A percentile compares a stretch with the other conserved stretches of the same genome.
Evolutionary conservation across 2,113 vertebrate genomes (phyloP).

Genomic region (Alethe castanea): DNA sequence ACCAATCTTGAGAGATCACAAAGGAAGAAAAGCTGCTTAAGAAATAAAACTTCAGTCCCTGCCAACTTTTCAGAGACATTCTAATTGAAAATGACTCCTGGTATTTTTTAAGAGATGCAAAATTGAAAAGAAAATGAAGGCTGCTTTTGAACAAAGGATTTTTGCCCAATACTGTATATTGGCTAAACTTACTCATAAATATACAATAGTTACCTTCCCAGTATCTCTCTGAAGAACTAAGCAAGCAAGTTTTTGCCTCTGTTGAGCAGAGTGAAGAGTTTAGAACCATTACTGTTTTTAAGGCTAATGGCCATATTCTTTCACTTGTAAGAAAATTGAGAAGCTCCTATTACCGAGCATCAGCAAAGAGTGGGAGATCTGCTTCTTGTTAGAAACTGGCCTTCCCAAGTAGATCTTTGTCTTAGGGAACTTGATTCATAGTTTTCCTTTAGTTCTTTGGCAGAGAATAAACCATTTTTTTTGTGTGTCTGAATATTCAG

Average conservation of each 20-base stretch:
- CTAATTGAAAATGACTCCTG: constrained; percentile 57
- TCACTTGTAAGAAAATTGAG: background rate
- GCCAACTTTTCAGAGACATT: constrained; percentile 52
- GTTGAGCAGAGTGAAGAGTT: background rate
- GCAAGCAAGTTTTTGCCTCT: background rate
- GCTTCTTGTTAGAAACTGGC: background rate
- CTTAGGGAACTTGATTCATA: background rate
- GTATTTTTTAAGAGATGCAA: constrained; percentile 50
- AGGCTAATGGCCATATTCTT: background rate
- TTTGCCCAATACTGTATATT: constrained; percentile 6
- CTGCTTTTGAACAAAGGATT: constrained; percentile 47
- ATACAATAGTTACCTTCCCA: background rate
- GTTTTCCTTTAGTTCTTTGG: background rate
- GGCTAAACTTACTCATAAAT: background rate
- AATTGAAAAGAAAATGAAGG: constrained; percentile 45
- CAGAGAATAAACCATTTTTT: background rate
- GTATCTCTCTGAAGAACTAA: constrained; percentile 1
- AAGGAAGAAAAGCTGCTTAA: constrained; percentile 55
- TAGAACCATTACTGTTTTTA: background rate
- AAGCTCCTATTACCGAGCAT: background rate
- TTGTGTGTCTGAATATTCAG: background rate
- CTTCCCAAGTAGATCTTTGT: constrained; percentile 1
- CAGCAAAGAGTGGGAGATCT: background rate
- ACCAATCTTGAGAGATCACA: constrained; percentile 27
- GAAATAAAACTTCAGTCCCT: constrained; percentile 41